Evolutionary conservation across 2,797 vertebrate species (phyloP), one percentile per base, ranked within the genome.

Genomic region (Somateria mollissima): DNA sequence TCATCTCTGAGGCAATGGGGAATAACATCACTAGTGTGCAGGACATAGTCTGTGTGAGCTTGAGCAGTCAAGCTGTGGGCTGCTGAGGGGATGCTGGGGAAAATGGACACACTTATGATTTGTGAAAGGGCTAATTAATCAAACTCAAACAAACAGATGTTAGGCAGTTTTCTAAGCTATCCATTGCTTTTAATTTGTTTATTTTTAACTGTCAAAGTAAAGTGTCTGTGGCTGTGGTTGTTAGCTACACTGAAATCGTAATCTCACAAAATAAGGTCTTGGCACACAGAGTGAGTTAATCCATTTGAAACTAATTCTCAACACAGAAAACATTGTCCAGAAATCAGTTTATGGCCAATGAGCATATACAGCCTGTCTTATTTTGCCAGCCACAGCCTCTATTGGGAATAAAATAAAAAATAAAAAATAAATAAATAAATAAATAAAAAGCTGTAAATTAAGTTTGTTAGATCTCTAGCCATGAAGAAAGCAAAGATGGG

Each of bases 231-330:
- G 15, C 65, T 79, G 43, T 47, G 41, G 62, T 58, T 57, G 43
- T 67, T 60, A 70, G 37, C 88, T 78, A 67, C 53, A 41, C 28
- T 61, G 78, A 93, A 95, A 85, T 80, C 41, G 28, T 19, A 60
- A 12, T 47, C 36, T 69, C 49, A 24, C 7, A 3, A 87, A 89
- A 71, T 53, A 56, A 70, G 37, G 6, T 71, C 57, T 90, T 90
- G 69, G 90, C 61, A 80, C 45, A 49, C 6, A 16, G 34, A 65
- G 21, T 56, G 6, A 83, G 20, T 77, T 79, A 80, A 89, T 80
- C 49, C 37, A 58, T 43, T 87, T 87, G 32, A 91, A 94, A 71
- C 71, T 83, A 67, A 85, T 77, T 87, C 61, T 89, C 7, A 72
- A 22, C 24, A 85, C 10, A 69, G 54, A 71, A 93, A 72, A 69